phyloP scores from a whole-genome alignment of 1,140 invertebrate species.

The Asobara japonica region DNA sequence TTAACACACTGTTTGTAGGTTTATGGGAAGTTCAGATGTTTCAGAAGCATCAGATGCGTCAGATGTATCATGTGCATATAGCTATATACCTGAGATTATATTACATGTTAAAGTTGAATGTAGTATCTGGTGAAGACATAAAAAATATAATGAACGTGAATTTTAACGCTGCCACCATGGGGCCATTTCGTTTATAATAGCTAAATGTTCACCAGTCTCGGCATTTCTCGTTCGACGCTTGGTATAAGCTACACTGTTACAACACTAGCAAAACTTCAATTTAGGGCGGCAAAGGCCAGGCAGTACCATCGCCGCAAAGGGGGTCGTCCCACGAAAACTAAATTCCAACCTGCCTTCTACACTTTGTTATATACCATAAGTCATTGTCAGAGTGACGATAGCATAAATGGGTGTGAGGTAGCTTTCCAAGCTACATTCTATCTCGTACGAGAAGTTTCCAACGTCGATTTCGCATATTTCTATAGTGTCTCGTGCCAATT shows the following conservation, averaged over 20 bases:
- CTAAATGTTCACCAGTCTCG: conserved; percentile 1
- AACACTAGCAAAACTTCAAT: conserved; percentile 23
- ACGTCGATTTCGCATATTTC: background rate
- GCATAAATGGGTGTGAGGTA: background rate
- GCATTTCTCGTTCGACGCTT: conserved; percentile 15
- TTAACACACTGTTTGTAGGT: no score
- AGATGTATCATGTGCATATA: background rate
- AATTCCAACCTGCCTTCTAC: conserved; percentile 5
- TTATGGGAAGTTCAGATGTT: no score
- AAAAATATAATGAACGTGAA: background rate
- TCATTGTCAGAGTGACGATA: background rate
- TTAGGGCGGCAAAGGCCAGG: conserved; percentile 30
- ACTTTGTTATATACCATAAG: conserved; percentile 12
- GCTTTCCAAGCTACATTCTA: background rate
- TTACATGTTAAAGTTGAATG: background rate
- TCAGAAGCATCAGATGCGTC: background rate
- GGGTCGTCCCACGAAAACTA: conserved; percentile 13
- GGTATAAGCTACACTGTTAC: conserved; percentile 9
- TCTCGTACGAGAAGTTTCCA: background rate
- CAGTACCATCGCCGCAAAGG: conserved; percentile 26
- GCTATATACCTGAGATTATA: background rate
- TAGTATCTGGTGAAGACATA: background rate
- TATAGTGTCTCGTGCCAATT: background rate
- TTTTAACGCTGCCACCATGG: background rate
- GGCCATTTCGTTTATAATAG: conserved; percentile 5